Conservation (phyloP, 2,113 vertebrate genomes). For the Xyliphius kryptos region DNA sequence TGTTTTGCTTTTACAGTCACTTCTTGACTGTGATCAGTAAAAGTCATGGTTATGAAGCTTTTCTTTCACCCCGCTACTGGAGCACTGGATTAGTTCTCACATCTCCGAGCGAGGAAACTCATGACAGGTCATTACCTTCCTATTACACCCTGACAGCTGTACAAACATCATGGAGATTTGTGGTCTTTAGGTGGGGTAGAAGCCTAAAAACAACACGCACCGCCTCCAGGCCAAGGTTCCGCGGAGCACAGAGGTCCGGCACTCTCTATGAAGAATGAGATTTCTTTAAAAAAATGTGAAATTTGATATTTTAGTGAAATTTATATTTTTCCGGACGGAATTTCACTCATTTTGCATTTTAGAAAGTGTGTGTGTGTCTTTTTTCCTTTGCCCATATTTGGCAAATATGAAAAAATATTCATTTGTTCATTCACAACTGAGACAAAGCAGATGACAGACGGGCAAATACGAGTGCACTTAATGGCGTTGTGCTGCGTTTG, state of each 20-base stretch:
- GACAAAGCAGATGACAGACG: no score
- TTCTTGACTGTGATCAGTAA: not conserved
- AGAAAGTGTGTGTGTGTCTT: no score
- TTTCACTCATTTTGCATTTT: no score
- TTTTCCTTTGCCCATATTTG: no score
- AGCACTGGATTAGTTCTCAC: conserved; percentile 33
- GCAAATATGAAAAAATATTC: no score
- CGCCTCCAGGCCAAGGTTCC: conserved; percentile 17
- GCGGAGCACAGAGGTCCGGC: conserved; percentile 19
- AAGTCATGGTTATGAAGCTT: not conserved
- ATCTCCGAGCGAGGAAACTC: conserved; percentile 42
- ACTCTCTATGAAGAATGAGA: no score
- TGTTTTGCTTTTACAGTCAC: not conserved
- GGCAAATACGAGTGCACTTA: no score
- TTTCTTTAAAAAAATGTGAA: no score
- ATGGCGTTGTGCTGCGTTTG: no score
- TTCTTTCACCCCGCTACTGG: not conserved
- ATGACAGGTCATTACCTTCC: conserved; percentile 38
- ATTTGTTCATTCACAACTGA: no score
- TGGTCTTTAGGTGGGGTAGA: conserved; percentile 21
- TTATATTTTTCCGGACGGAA: no score
- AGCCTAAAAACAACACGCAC: conserved; percentile 20
- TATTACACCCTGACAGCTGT: conserved; percentile 20
- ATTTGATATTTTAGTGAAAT: no score
- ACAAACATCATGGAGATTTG: conserved; percentile 26